Evolutionary conservation across 2,888 invertebrate genomes (phyloP).

Genomic region (Orthosia gothica): DNA sequence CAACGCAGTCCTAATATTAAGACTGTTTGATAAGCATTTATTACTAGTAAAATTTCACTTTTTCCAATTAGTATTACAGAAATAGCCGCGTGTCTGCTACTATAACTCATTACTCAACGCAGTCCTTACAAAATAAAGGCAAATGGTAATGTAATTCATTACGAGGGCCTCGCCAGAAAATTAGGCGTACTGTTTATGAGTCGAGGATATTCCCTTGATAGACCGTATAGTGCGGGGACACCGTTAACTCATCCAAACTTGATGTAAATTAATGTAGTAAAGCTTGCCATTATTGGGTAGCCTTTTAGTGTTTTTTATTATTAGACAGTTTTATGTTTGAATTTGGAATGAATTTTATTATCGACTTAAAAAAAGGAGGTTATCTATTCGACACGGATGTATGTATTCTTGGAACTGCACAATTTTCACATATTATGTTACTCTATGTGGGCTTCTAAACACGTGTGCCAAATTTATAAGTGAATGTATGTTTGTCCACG

Average conservation of each 20-base stretch:
- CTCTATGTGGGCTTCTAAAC: too few species aligned
- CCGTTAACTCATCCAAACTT: conserved; percentile 56
- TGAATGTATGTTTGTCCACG: too few species aligned
- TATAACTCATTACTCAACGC: conserved; percentile 37
- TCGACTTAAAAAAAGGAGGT: too few species aligned
- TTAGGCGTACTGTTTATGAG: conserved; percentile 64
- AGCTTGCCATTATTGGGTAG: conserved; percentile 2
- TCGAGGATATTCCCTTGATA: conserved; percentile 55
- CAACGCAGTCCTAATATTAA: too few species aligned
- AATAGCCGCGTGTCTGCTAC: not conserved
- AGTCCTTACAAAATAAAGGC: conserved; percentile 46
- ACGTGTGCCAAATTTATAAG: too few species aligned
- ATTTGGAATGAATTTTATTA: not conserved
- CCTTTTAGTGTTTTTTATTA: not conserved
- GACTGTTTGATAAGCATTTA: too few species aligned
- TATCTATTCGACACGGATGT: too few species aligned
- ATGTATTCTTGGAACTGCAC: too few species aligned
- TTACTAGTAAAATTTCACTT: too few species aligned
- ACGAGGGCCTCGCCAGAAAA: conserved; percentile 58
- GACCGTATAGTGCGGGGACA: conserved; percentile 42
- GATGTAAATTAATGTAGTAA: conserved; percentile 20
- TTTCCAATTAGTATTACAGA: not conserved
- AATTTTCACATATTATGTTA: too few species aligned
- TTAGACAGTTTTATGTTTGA: conserved; percentile 3
- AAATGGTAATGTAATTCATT: conserved; percentile 72